Conservation (phyloP, 1,140 invertebrate species). For the Plectus sambesii region DNA sequence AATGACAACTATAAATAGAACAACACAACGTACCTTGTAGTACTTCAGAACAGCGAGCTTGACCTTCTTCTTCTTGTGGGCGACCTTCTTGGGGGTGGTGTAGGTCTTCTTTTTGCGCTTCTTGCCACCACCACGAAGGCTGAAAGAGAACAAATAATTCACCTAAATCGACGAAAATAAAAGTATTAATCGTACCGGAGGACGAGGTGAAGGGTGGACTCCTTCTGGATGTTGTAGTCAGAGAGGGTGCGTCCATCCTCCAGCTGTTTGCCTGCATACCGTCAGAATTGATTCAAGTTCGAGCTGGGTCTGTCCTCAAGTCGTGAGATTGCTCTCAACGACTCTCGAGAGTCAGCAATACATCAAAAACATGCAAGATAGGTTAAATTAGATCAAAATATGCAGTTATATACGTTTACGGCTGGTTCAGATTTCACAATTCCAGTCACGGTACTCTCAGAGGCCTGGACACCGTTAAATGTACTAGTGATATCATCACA, state of each 20-base stretch:
- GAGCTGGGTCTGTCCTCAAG: conserved; percentile 34
- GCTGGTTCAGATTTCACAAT: too few species aligned
- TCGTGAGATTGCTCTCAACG: neutral
- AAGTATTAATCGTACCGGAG: conserved; percentile 51
- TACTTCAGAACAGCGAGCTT: conserved; percentile 94
- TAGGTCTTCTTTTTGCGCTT: conserved; percentile 99
- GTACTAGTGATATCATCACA: too few species aligned
- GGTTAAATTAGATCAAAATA: too few species aligned
- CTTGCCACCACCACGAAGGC: conserved; percentile 85
- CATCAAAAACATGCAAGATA: too few species aligned
- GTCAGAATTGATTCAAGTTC: conserved; percentile 40
- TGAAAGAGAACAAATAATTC: conserved; percentile 17
- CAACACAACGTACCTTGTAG: conserved; percentile 68
- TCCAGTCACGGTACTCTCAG: too few species aligned
- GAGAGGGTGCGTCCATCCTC: conserved; percentile 81
- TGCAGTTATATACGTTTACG: too few species aligned
- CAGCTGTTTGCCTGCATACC: conserved; percentile 70
- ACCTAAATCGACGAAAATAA: neutral
- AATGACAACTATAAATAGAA: too few species aligned
- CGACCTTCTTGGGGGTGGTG: conserved; percentile 98
- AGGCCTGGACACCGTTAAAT: too few species aligned
- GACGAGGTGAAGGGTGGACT: conserved; percentile 63
- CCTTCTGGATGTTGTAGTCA: conserved; percentile 86
- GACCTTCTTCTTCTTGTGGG: conserved; percentile 99
- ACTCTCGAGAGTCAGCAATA: conserved; percentile 37